phyloP scores from a whole-genome alignment of 2,113 vertebrate genomes.

The Solenodon paradoxus region DNA sequence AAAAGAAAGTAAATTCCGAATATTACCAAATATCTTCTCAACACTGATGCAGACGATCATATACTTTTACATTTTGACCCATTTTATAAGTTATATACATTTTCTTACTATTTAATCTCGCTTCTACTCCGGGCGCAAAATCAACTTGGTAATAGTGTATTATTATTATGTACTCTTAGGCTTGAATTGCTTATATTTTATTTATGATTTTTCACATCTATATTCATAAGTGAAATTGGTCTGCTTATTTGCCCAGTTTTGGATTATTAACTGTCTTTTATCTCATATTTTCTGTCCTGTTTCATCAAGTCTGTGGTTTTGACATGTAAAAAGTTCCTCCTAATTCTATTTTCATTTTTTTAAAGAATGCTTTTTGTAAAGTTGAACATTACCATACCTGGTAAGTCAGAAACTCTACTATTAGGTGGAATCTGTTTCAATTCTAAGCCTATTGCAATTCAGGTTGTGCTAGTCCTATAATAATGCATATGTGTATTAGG shows the following conservation, averaged over 20 bases:
- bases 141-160: background rate
- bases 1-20: background rate
- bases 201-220: constrained; percentile 29
- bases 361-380: constrained; percentile 11
- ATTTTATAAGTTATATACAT: constrained; percentile 5
- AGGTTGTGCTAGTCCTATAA: background rate
- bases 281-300: background rate
- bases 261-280: background rate
- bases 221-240: background rate
- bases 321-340: background rate
- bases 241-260: background rate
- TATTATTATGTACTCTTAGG: background rate
- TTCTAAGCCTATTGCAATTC: background rate
- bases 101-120: constrained; percentile 30
- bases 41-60: background rate
- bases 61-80: background rate
- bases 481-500: background rate
- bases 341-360: background rate
- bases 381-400: background rate
- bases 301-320: background rate
- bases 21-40: constrained; percentile 6
- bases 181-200: constrained; percentile 8
- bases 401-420: background rate
- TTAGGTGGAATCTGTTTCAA: background rate
- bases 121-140: background rate